Percentiles rank a stretch among this genome's conserved stretches.
Evolutionary conservation across 2,797 vertebrate species (phyloP).

Genomic region (Poecile montanus): DNA sequence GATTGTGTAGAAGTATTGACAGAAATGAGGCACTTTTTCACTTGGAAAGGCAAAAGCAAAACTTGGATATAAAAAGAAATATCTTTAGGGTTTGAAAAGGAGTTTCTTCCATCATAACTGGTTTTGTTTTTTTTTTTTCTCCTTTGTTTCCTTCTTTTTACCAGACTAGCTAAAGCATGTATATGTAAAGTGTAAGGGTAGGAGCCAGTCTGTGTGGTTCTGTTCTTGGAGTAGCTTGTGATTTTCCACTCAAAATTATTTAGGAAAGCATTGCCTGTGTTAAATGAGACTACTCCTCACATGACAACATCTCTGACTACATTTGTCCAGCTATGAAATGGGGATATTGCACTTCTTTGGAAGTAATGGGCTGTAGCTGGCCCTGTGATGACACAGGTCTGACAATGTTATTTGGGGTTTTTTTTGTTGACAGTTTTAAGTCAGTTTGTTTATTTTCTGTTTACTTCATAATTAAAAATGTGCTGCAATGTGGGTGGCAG

Average conservation of each 20-base stretch:
- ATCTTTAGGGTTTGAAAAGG: neutral
- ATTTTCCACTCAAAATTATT: neutral
- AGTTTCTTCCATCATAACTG: neutral
- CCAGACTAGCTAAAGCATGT: neutral
- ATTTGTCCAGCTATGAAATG: neutral
- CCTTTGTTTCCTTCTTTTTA: neutral
- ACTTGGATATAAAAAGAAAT: neutral
- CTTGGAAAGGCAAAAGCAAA: neutral
- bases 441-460: neutral
- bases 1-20: neutral
- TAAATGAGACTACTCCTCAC: neutral
- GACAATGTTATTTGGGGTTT: neutral
- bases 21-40: neutral
- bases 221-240: neutral
- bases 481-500: neutral
- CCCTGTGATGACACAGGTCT: neutral
- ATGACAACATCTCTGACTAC: neutral
- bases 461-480: neutral
- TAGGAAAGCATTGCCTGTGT: neutral
- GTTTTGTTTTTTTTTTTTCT: too few relatives aligned
- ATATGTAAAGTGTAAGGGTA: fast-evolving
- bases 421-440: neutral
- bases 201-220: neutral
- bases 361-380: neutral
- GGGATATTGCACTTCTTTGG: neutral